These are phyloP conservation scores for Argyrosomus japonicus DNA, from an alignment of 2,113 vertebrate species.

Conservation along the genomic window DNA sequence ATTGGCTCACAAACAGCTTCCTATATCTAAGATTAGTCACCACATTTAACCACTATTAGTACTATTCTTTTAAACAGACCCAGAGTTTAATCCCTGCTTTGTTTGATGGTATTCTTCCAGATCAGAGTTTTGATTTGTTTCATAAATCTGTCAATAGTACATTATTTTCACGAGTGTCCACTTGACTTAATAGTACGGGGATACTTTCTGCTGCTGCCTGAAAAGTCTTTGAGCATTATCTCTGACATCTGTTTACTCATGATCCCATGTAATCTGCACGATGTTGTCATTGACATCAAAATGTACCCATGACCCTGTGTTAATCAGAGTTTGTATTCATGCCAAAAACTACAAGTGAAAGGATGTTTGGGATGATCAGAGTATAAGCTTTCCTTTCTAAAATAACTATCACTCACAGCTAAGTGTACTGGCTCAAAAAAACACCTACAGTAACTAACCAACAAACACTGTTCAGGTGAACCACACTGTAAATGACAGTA, in stretches of 20 bases:
- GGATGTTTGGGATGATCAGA: neutral
- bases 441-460: neutral
- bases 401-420: neutral
- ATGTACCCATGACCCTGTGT: neutral
- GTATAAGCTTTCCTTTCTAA: neutral
- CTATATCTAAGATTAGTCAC: neutral
- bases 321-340: neutral
- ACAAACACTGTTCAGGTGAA: neutral
- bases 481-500: neutral
- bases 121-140: neutral
- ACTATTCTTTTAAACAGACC: neutral
- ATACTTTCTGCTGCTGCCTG: neutral
- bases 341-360: neutral
- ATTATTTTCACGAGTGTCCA: neutral
- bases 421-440: constrained; percentile 4
- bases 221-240: neutral
- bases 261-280: neutral
- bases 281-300: neutral
- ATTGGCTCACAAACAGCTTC: neutral
- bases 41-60: neutral
- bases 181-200: neutral
- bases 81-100: neutral
- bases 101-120: neutral
- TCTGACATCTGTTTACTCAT: neutral
- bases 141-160: neutral